Percentiles rank a stretch among this genome's conserved stretches.
These are phyloP conservation scores for Metacarcinus magister DNA, from an alignment of 2,888 invertebrate genomes.

Conservation along the genomic window DNA sequence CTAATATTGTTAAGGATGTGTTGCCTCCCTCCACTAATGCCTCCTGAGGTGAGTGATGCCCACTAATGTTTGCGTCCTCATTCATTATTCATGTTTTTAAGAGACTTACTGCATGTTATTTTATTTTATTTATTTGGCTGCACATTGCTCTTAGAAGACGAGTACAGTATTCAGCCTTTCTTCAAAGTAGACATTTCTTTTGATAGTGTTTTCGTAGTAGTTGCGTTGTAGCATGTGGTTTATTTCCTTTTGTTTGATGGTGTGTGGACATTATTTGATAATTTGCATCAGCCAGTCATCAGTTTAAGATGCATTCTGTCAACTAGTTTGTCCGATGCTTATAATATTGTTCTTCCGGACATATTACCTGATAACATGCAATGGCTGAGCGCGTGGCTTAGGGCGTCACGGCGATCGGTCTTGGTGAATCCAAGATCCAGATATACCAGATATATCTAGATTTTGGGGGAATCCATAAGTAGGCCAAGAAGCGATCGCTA, in stretches of 20 bases:
- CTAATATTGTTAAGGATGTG: conserved; percentile 47
- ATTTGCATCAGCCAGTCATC: conserved; percentile 52
- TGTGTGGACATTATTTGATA: conserved; percentile 51
- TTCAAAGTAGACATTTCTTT: background rate
- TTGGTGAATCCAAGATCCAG: background rate
- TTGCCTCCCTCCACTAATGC: conserved; percentile 52
- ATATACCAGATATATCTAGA: too few relatives aligned
- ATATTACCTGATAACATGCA: conserved; percentile 32
- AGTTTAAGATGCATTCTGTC: conserved; percentile 52
- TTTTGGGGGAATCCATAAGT: background rate
- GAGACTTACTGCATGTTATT: conserved; percentile 56
- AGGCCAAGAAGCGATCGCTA: background rate
- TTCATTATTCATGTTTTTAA: conserved; percentile 15
- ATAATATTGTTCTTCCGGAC: background rate
- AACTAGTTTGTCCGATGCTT: conserved; percentile 51
- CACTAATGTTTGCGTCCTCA: conserved; percentile 49
- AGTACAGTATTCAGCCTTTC: background rate
- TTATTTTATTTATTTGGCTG: conserved; percentile 49
- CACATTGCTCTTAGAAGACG: background rate
- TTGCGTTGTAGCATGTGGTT: background rate
- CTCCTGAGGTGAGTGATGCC: conserved; percentile 61
- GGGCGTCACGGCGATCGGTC: conserved; percentile 19
- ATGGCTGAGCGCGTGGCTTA: background rate
- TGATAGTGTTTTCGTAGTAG: background rate
- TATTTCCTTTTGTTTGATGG: background rate